Conservation (phyloP, 2,113 vertebrate genomes). For the Herpetotheres cachinnans region DNA sequence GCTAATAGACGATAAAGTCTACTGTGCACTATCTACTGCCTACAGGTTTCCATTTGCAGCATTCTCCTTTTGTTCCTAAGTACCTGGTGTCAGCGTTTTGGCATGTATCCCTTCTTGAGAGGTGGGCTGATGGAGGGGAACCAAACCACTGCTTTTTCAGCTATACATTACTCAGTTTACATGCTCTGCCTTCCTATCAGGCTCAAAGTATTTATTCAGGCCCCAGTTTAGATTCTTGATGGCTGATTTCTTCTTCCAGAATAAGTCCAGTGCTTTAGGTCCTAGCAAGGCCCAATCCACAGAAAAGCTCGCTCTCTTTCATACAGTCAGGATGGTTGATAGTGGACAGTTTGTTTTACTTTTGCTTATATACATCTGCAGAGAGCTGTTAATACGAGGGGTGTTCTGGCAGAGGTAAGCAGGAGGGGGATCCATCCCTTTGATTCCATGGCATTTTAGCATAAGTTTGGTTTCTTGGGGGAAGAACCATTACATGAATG, state of each 20-base stretch:
- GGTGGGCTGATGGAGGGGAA: neutral
- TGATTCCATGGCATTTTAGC: neutral
- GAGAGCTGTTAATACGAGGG: neutral
- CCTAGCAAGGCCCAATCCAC: neutral
- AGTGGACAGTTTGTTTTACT: neutral
- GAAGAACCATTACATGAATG: neutral
- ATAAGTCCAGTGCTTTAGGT: neutral
- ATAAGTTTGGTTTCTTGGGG: neutral
- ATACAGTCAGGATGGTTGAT: neutral
- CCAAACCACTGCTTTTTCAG: neutral
- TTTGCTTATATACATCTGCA: neutral
- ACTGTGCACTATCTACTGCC: neutral
- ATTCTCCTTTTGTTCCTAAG: neutral
- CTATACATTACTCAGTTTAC: neutral
- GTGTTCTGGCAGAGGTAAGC: neutral
- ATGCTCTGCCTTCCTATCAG: neutral
- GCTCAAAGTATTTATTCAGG: slow-evolving; percentile 19
- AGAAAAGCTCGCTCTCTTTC: neutral
- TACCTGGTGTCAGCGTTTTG: neutral
- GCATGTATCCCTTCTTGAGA: neutral
- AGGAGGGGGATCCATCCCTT: neutral
- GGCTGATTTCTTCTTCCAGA: neutral
- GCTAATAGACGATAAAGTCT: neutral
- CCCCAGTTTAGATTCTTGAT: neutral
- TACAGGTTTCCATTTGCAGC: neutral